A percentile compares a stretch with the other conserved stretches of the same genome.
Conservation (phyloP, 2,797 vertebrate genomes). For the Leuciscus waleckii region DNA sequence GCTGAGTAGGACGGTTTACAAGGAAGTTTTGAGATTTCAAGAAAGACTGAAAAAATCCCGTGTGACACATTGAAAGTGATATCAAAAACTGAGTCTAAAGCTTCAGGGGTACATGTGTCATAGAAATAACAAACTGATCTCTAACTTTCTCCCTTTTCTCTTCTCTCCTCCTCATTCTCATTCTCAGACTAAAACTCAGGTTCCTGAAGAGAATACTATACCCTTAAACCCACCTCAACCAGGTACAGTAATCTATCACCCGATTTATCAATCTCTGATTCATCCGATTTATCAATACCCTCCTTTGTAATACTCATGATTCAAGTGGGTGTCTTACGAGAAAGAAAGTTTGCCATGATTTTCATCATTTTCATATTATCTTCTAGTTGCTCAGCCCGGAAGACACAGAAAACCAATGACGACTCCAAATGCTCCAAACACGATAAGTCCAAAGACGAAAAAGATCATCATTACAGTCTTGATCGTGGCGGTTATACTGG, state of each 20-base stretch:
- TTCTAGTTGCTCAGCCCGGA: conserved; percentile 66
- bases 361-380: neutral
- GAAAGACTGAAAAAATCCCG: conserved; percentile 4
- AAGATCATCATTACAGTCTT: conserved; percentile 66
- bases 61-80: conserved; percentile 11
- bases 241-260: conserved; percentile 17
- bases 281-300: neutral
- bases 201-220: conserved; percentile 43
- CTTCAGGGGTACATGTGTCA: neutral
- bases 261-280: neutral
- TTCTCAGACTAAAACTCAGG: conserved; percentile 31
- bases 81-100: conserved; percentile 16
- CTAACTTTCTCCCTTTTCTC: neutral
- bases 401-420: conserved; percentile 74
- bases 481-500: conserved; percentile 70
- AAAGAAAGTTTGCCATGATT: neutral
- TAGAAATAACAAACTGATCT: neutral
- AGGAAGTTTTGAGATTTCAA: conserved; percentile 21
- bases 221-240: conserved; percentile 46
- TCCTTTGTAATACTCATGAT: neutral
- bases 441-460: conserved; percentile 55
- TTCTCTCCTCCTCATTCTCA: conserved; percentile 19
- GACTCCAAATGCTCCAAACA: conserved; percentile 54
- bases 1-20: conserved; percentile 4
- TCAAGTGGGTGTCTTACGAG: neutral